phyloP scores from a whole-genome alignment of 2,888 invertebrate species.

The Cephus runcator region DNA sequence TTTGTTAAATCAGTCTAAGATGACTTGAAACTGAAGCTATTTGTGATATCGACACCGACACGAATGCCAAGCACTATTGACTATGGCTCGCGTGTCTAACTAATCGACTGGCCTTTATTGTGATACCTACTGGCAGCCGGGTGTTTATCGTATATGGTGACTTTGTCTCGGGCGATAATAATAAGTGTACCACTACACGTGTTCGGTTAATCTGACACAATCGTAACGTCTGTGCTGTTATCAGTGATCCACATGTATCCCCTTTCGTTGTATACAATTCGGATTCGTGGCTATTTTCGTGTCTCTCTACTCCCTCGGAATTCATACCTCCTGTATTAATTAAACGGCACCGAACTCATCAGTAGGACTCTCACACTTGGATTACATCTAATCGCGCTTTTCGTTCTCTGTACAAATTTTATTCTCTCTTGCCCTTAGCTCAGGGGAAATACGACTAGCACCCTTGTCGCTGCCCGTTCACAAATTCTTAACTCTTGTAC shows the following conservation, averaged over 20 bases:
- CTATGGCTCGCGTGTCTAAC: not conserved
- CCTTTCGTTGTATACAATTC: not conserved
- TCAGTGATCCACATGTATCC: not conserved
- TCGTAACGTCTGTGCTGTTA: not conserved
- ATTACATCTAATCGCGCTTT: not conserved
- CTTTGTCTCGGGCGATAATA: not conserved
- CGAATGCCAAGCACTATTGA: not conserved
- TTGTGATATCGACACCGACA: not conserved
- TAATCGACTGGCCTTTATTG: not conserved
- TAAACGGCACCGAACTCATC: not conserved
- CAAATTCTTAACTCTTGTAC: not conserved
- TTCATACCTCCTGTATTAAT: not conserved
- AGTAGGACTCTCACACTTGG: not conserved
- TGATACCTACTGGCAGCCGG: not conserved
- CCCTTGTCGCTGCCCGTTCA: not conserved
- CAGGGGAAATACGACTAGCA: not conserved
- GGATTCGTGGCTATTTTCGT: not conserved
- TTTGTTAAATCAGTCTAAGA: not conserved
- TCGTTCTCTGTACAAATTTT: not conserved
- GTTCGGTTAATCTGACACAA: not conserved
- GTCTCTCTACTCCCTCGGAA: not conserved
- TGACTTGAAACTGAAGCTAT: not conserved
- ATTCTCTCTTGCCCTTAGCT: not conserved
- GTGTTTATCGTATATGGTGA: not conserved
- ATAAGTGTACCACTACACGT: not conserved